Conservation (phyloP, 1,140 invertebrate species). For the Stegodyphus mimosarum region DNA sequence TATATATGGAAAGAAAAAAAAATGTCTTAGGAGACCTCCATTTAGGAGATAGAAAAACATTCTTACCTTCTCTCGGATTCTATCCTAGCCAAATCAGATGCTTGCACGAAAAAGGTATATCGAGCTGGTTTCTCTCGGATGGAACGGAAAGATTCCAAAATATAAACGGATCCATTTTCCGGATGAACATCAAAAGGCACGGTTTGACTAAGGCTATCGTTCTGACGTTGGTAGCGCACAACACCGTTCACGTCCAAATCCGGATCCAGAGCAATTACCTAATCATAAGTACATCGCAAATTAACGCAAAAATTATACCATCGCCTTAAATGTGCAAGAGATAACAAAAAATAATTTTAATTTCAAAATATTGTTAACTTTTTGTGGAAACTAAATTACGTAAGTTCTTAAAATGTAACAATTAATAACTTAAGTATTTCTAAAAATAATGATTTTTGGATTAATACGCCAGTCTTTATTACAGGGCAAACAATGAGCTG, state of each 20-base stretch:
- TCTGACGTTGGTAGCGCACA: slow-evolving; percentile 69
- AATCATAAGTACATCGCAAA: too few relatives aligned
- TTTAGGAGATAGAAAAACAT: background rate
- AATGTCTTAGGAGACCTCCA: too few relatives aligned
- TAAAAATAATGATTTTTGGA: too few relatives aligned
- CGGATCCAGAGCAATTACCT: slow-evolving; percentile 64
- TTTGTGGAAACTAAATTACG: too few relatives aligned
- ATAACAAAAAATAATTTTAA: background rate
- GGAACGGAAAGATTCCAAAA: slow-evolving; percentile 60
- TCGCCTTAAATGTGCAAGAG: background rate
- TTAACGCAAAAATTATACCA: background rate
- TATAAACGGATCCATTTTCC: slow-evolving; percentile 65
- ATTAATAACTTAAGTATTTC: too few relatives aligned
- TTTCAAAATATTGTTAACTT: too few relatives aligned
- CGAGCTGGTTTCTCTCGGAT: slow-evolving; percentile 62
- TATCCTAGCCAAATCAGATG: slow-evolving; percentile 63
- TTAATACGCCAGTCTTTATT: too few relatives aligned
- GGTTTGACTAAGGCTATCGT: slow-evolving; percentile 63
- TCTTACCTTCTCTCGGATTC: slow-evolving; percentile 63
- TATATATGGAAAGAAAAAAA: too few relatives aligned
- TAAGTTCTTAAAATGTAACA: too few relatives aligned
- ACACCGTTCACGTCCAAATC: slow-evolving; percentile 65
- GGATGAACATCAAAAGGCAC: slow-evolving; percentile 65
- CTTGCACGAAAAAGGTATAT: slow-evolving; percentile 65
- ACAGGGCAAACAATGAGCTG: too few relatives aligned